Evolutionary conservation across 2,888 invertebrate species (phyloP), one percentile per base, ranked within the genome.

Genomic region (Myopa tessellatipennis): DNA sequence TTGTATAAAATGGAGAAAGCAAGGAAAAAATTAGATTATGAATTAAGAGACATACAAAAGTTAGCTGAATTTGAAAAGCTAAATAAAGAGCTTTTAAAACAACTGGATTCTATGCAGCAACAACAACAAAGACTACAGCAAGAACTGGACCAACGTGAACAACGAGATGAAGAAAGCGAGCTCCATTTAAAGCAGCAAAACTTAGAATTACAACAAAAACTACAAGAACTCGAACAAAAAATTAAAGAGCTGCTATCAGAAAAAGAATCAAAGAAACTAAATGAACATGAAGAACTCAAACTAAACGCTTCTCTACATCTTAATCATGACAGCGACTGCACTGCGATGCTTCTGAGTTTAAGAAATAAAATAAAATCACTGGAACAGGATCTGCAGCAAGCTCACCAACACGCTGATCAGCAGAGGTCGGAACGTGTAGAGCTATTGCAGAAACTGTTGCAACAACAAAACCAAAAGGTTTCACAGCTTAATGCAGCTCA

Each of bases 391-490:
- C 74, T 84, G 38, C 45, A 77, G 45, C 60, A 50, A 26, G 77
- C 67, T 40, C 81, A 68, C 26, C 74, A 73, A 58, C 69, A 74
- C 36, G 81, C 76, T 45, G 61, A 78, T 8, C 60, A 36, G 14
- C 77, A 78, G 60, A 74, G 77, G 55, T 71, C 76, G 52, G 79
- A 82, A 70, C 80, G 82, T 58, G 76, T 88, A 52, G 78, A 79
- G 0, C 72, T 86, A 14, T 80, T 89, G 50, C 83, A 84, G 36
- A 80, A 83, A 68, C 77, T 87, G 34, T 70, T 88, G 1, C 80
- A 81, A 6, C 84, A 86, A 4, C 88, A 88, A 78, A 83, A 83
- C 45, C 82, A 82, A 4, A 88, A 86, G 79, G 84, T 88, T 8
- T 78, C 78, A 18, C 84, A 83, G 50, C 80, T 88, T 4, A 83